These are phyloP conservation scores for Hemibagrus guttatus DNA, from an alignment of 2,797 vertebrate genomes.

Conservation along the genomic window DNA sequence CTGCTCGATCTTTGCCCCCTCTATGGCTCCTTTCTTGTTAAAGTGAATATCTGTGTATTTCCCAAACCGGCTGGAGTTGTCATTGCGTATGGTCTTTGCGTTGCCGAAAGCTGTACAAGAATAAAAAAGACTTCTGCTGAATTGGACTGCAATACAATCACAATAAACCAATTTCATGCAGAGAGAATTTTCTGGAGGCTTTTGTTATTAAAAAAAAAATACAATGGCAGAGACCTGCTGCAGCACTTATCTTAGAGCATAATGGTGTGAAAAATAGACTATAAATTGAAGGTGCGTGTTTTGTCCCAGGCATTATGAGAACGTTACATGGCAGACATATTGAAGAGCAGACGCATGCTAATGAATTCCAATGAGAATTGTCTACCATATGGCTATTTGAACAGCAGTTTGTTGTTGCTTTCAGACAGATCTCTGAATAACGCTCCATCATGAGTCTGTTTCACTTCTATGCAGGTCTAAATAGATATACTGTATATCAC, in stretches of 20 bases:
- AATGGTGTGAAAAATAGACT: not conserved
- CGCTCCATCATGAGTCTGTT: not conserved
- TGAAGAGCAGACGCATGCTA: conserved; percentile 10
- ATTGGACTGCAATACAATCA: not conserved
- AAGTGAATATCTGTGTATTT: conserved; percentile 99
- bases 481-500: not conserved
- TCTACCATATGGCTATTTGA: conserved; percentile 17
- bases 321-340: not conserved
- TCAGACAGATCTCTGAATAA: conserved; percentile 21
- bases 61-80: conserved; percentile 96
- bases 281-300: not conserved
- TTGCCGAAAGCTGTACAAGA: conserved; percentile 87
- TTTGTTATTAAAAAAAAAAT: not conserved
- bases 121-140: not conserved
- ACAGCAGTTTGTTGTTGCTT: conserved; percentile 18
- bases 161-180: not conserved
- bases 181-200: not conserved
- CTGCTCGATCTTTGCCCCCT: conserved; percentile 96
- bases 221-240: not conserved
- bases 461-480: not conserved
- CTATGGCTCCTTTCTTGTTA: conserved; percentile 93
- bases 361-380: conserved; percentile 25
- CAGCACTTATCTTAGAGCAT: not conserved
- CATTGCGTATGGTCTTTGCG: conserved; percentile 95
- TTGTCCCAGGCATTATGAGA: not conserved